Base-by-base conservation (phyloP, 1,140 invertebrate genomes). In the Dinoponera quadriceps region DNA sequence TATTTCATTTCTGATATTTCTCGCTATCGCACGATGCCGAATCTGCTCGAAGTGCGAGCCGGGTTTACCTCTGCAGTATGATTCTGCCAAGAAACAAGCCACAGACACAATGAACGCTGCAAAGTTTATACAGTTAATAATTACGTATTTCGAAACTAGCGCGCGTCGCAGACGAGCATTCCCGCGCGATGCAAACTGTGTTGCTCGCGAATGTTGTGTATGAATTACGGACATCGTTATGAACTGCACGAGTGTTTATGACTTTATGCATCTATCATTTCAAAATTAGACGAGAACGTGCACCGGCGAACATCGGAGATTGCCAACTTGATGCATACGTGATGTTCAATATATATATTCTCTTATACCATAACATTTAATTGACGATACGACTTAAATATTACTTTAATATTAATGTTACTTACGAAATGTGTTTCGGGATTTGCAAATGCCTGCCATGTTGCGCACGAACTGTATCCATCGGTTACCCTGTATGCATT, bases 131-230 rank as follows among this genome's bases (percentile, higher is more conserved):
- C 25, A 74, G 33, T 59, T 74, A 49, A 62, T 74, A 74, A 74
- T 74, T 74, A 74, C 48, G 49, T 74, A 38, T 74, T 74, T 74
- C 57, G 55, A 49, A 74, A 74, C 72, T 74, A 38, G 38, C 11
- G 38, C 57, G 38, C 72, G 22, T 18, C 57, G 25, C 57, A 13
- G 14, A 38, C 27, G 38, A 25, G 16, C 48, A 60, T 74, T 59
- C 16, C 38, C 38, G 38, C 7, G 38, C 33, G 71, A 57, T 38
- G 33, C 29, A 55, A 60, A 62, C 18, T 74, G 25, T 13, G 25
- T 62, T 20, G 38, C 22, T 49, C 11, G 20, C 38, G 22, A 55
- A 18, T 9, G 38, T 9, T 11, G 7, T 29, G 38, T 27, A 27
- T 62, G 25, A 62, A 29, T 74, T 62, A 48, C 25, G 20, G 54